These are phyloP conservation scores for Orchestia grillus DNA, from an alignment of 1,140 invertebrate species.

Conservation along the genomic window DNA sequence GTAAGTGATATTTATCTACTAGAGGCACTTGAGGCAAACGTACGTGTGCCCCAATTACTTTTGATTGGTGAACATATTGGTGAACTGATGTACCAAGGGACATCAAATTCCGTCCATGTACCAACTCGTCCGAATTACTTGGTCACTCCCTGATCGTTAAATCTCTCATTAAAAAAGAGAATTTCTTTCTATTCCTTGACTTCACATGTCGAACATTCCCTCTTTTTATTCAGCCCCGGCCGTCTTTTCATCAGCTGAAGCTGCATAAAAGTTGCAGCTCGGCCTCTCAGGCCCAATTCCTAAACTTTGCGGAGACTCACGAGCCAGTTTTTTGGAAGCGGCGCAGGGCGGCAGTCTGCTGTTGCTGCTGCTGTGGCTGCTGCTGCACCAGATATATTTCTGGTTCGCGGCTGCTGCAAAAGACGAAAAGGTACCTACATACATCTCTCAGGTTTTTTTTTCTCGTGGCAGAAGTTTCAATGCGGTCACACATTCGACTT, in stretches of 20 bases:
- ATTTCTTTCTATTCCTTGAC: background rate
- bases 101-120: no score
- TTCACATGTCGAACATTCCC: background rate
- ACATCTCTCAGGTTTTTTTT: background rate
- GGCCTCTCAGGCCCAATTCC: conserved; percentile 30
- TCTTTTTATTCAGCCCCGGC: background rate
- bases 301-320: background rate
- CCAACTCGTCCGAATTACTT: no score
- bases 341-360: background rate
- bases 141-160: no score
- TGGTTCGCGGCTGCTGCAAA: background rate
- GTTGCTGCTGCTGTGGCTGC: no score
- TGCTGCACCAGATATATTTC: background rate
- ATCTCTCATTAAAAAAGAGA: background rate
- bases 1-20: no score
- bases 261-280: conserved; percentile 9
- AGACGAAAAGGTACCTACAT: background rate
- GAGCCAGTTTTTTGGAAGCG: background rate
- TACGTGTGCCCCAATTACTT: no score
- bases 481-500: background rate
- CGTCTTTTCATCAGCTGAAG: conserved; percentile 20
- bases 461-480: background rate
- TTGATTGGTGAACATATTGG: no score
- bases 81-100: no score
- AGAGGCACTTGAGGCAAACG: no score